Percentiles rank a stretch among this genome's conserved stretches.
Evolutionary conservation across 2,888 invertebrate genomes (phyloP).

Genomic region (Drosophila falleni): DNA sequence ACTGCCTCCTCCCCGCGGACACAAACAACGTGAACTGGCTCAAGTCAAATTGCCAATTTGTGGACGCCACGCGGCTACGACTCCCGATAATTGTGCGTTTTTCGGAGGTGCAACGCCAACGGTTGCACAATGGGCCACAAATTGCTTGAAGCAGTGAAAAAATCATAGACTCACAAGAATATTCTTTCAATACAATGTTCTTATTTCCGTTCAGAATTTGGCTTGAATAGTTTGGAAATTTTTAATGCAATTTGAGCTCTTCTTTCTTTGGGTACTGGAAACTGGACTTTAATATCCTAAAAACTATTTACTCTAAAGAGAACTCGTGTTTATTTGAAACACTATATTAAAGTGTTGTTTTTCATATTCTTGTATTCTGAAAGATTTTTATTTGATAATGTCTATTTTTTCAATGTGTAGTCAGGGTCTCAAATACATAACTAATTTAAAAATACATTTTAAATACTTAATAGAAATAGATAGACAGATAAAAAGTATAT

Average conservation of each 20-base stretch:
- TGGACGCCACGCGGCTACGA: conserved; percentile 50
- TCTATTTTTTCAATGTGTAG: too few relatives aligned
- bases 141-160: conserved; percentile 19
- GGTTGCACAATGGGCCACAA: conserved; percentile 55
- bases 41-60: conserved; percentile 80
- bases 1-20: neutral
- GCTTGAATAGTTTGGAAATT: neutral
- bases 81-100: conserved; percentile 54
- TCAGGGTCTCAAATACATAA: too few relatives aligned
- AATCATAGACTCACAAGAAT: neutral
- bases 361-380: neutral
- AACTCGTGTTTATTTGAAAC: neutral
- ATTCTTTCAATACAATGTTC: neutral
- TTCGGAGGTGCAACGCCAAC: conserved; percentile 47
- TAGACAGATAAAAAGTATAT: too few relatives aligned
- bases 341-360: neutral
- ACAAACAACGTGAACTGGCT: conserved; percentile 46
- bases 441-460: too few relatives aligned
- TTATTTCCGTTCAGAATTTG: neutral
- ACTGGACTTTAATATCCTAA: neutral
- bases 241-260: neutral
- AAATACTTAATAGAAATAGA: too few relatives aligned
- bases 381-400: too few relatives aligned
- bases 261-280: neutral
- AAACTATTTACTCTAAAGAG: neutral